These are phyloP conservation scores for Palythoa grandiflora DNA, from an alignment of 92 coral and sea anemone species.

Conservation along the genomic window DNA sequence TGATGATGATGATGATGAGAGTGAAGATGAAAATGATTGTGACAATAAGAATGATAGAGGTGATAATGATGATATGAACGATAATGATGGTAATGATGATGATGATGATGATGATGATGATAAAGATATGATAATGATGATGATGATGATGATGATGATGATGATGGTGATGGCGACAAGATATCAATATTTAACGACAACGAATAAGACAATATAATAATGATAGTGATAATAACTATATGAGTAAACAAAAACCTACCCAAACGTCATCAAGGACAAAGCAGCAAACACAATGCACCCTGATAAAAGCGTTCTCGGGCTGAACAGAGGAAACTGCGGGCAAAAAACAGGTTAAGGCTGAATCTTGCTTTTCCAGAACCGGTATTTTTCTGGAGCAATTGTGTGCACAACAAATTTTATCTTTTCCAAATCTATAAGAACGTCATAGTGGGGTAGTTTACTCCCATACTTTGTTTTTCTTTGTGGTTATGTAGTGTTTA, in stretches of 20 bases:
- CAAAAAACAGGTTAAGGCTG: neutral
- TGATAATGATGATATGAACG: neutral
- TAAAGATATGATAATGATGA: no score
- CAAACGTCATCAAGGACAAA: neutral
- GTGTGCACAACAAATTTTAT: no score
- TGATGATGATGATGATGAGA: neutral
- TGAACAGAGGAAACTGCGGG: neutral
- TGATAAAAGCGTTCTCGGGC: conserved; percentile 4
- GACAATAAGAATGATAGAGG: neutral
- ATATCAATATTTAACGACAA: no score
- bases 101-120: neutral
- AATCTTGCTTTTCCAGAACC: no score
- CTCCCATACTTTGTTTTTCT: no score
- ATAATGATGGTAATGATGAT: no score
- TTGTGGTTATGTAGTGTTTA: no score
- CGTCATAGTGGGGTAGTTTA: no score
- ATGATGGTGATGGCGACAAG: neutral
- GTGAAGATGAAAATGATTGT: neutral
- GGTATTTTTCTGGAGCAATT: no score
- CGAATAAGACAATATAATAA: no score
- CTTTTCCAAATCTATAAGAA: no score
- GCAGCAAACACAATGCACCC: neutral
- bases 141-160: neutral
- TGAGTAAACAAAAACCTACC: neutral
- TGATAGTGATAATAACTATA: neutral